Evolutionary conservation across 1,140 invertebrate species (phyloP), one percentile per base, ranked within the genome.

Genomic region (Lordiphosa clarofinis): DNA sequence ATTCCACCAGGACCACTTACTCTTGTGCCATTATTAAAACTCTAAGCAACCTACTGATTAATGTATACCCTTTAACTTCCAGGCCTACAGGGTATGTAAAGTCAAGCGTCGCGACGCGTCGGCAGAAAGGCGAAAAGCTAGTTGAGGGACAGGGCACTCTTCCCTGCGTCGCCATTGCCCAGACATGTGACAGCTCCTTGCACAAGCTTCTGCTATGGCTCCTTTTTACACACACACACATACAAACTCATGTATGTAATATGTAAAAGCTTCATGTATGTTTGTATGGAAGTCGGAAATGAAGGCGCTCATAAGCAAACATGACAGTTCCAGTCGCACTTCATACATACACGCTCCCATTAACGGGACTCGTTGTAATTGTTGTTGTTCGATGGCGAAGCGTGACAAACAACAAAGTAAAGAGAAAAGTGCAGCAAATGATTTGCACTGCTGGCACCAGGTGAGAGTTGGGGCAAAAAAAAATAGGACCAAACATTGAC

Each of bases 271-370:
- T 31, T 31, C 28, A 36, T 21, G 44, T 39, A 44, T 56, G 39
- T 46, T 44, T 55, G 24, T 35, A 12, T 55, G 8, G 40, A 57
- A 57, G 21, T 31, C 65, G 65, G 65, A 69, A 69, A 69, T 69
- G 65, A 69, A 69, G 65, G 65, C 65, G 48, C 62, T 82, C 59
- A 60, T 75, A 75, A 82, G 66, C 72, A 82, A 81, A 82, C 72
- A 82, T 81, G 76, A 81, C 76, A 82, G 72, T 52, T 60, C 67
- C 61, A 58, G 4, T 40, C 13, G 24, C 39, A 15, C 50, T 44
- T 28, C 40, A 24, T 10, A 37, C 40, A 24, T 10, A 37, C 64
- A 61, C 53, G 74, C 74, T 79, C 71, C 74, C 76, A 79, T 82
- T 79, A 82, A 79, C 74, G 60, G 60, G 13, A 42, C 39, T 46